Conservation (phyloP, 2,888 invertebrate species). For the Frankliniella intonsa region DNA sequence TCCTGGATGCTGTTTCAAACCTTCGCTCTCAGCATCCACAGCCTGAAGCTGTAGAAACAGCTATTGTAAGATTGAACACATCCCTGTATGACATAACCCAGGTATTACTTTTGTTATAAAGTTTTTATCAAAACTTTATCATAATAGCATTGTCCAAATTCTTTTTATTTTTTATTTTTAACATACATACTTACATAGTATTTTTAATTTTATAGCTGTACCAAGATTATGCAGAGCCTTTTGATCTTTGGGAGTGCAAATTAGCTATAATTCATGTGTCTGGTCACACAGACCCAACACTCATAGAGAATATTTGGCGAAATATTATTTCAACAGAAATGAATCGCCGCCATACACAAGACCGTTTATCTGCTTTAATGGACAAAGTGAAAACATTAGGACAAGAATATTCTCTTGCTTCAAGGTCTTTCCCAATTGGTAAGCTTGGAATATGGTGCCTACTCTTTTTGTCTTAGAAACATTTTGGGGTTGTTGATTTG, state of each 20-base stretch:
- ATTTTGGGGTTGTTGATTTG: conserved; percentile 29
- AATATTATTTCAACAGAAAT: conserved; percentile 63
- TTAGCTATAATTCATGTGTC: conserved; percentile 92
- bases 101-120: conserved; percentile 47
- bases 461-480: not conserved
- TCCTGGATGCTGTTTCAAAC: conserved; percentile 61
- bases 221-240: conserved; percentile 86
- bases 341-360: conserved; percentile 41
- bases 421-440: conserved; percentile 84
- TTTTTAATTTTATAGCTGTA: conserved; percentile 59
- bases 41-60: conserved; percentile 49
- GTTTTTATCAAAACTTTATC: conserved; percentile 1
- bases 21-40: conserved; percentile 45
- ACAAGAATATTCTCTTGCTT: conserved; percentile 71
- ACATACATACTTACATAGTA: not conserved
- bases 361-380: conserved; percentile 62
- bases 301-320: conserved; percentile 89
- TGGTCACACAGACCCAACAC: conserved; percentile 79
- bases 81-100: conserved; percentile 82
- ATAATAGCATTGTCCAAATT: conserved; percentile 28
- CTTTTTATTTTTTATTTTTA: conserved; percentile 35
- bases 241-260: conserved; percentile 88
- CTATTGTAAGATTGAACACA: conserved; percentile 68
- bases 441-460: conserved; percentile 43
- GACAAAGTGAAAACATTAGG: conserved; percentile 73